phyloP scores from a whole-genome alignment of 2,888 invertebrate species.

The Drosophila eohydei region DNA sequence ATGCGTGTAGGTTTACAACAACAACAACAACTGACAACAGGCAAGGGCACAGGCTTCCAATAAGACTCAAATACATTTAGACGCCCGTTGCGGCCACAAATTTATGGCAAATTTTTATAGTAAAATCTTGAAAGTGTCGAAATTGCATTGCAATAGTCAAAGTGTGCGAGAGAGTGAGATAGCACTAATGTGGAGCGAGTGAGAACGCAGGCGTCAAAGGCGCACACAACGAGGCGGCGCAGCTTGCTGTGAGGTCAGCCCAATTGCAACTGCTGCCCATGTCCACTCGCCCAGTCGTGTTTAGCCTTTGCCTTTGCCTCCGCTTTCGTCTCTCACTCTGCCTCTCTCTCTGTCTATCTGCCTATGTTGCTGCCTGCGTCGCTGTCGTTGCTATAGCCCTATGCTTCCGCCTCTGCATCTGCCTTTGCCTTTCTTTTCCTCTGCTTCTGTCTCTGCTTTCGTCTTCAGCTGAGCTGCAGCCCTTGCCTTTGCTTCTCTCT shows the following conservation, averaged over 20 bases:
- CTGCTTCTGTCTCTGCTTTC: conserved; percentile 1
- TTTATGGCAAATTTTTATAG: conserved; percentile 79
- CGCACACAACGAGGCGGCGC: conserved; percentile 59
- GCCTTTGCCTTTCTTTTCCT: conserved; percentile 5
- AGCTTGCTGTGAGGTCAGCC: conserved; percentile 56
- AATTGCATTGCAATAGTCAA: conserved; percentile 42
- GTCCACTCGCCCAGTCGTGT: conserved; percentile 53
- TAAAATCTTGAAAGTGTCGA: conserved; percentile 80
- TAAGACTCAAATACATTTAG: conserved; percentile 61
- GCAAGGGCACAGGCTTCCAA: conserved; percentile 60
- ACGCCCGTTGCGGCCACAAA: conserved; percentile 63
- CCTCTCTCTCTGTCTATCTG: not conserved
- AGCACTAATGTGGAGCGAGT: not conserved
- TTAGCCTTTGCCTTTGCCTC: conserved; percentile 39
- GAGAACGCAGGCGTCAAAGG: conserved; percentile 52
- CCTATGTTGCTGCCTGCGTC: not conserved
- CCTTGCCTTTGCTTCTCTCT: not conserved
- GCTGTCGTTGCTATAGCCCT: not conserved
- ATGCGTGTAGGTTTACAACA: conserved; percentile 76
- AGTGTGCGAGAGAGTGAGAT: not conserved
- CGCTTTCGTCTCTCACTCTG: not conserved
- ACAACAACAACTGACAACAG: conserved; percentile 40
- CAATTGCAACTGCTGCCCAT: conserved; percentile 52
- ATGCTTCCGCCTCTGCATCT: not conserved
- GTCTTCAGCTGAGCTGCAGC: not conserved